Base-by-base conservation (phyloP, 2,888 invertebrate genomes). In the Xanthia togata region DNA sequence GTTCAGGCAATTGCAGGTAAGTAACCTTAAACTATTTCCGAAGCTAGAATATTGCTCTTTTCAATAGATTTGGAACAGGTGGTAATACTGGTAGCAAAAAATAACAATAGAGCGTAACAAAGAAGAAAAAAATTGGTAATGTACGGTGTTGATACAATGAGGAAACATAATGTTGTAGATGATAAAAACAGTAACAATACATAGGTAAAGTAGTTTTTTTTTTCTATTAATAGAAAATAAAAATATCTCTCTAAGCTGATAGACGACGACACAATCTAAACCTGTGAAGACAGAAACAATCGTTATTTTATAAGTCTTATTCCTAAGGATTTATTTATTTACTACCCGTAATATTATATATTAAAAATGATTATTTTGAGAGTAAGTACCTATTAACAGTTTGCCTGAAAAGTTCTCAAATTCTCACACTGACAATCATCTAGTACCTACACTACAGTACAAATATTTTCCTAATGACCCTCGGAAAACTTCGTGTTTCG, bases 21-120 rank as follows among this genome's bases (percentile, higher is more conserved):
- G 35, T 53, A 72, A 86, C 74, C 80, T 75, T 70, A 67, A 78
- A 83, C 73, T 72, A 64, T 87, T 74, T 62, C 62, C 69, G 82
- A 76, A 26, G 53, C 26, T 68, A 76, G 50, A 83, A 69, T 69
- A 79, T 79, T 79, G 44, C 67, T 82, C 26, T 76, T 70, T 76
- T 62, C 69, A 72, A 62, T 23, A 63, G 59, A 84, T 67, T 87
- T 69, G 73, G 69, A 73, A 74, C 70, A 64, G 70, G 74, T 59
- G 74, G 60, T 69, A 75, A 73, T 53, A 69, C 9, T 50, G 38
- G 26, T 9, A 20, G 38, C 77, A 76, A 85, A 84, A 87, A 85
- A 82, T 59, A 62, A 85, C 75, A 85, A 87, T 82, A 41, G 79
- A 79, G 14, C 50, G 38, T 67, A 53, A 76, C 70, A 76, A 81